These are phyloP conservation scores for Aplochiton taeniatus DNA, from an alignment of 2,797 vertebrate genomes.

Conservation along the genomic window DNA sequence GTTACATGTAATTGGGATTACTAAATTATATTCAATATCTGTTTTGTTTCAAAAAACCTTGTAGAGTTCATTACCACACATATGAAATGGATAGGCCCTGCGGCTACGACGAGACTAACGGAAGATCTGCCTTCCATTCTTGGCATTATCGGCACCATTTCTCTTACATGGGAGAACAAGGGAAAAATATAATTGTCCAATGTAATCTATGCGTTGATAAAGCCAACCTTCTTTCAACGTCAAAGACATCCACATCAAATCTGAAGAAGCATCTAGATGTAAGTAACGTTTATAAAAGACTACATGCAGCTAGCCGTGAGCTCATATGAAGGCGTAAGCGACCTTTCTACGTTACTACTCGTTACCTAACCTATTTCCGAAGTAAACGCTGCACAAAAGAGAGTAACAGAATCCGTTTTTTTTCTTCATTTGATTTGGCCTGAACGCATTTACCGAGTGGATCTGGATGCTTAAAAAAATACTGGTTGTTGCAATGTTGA, in stretches of 20 bases:
- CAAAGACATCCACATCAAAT: constrained; percentile 74
- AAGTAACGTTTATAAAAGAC: constrained; percentile 37
- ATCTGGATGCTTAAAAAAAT: too few species aligned
- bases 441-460: too few species aligned
- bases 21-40: constrained; percentile 40
- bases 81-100: constrained; percentile 47
- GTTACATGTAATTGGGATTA: constrained; percentile 77
- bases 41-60: too few species aligned
- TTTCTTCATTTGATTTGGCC: too few species aligned
- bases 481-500: too few species aligned
- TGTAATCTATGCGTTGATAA: constrained; percentile 76
- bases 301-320: neutral
- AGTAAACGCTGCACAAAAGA: too few species aligned
- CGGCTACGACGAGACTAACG: too few species aligned
- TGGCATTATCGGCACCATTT: constrained; percentile 79
- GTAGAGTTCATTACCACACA: too few species aligned
- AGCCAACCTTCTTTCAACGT: constrained; percentile 73
- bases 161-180: constrained; percentile 75
- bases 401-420: too few species aligned
- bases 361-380: too few species aligned
- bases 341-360: too few species aligned
- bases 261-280: constrained; percentile 78
- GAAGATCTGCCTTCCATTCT: constrained; percentile 31
- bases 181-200: constrained; percentile 77
- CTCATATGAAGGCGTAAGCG: too few species aligned